Base-by-base conservation (phyloP, 2,888 invertebrate species). In the Drosophila subquinaria region DNA sequence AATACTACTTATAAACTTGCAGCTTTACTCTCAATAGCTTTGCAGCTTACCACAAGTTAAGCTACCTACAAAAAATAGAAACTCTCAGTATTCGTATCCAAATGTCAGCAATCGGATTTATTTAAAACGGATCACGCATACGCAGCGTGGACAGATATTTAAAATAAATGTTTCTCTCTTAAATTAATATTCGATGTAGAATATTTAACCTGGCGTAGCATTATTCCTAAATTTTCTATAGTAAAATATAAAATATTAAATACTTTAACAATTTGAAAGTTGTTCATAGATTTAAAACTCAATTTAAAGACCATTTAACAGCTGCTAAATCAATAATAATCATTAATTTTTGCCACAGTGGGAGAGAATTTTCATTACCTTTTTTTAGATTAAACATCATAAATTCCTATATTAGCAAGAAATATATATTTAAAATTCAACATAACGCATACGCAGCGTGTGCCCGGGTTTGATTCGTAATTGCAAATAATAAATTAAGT, bases 121-220 rank as follows among this genome's bases (percentile, higher is more conserved):
- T 10, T 53, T 15, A 38, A 33, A 43, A 51, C 30, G 23, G 38
- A 71, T 66, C 52, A 72, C 30, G 66, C 52, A 78, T 68, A 66
- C 67, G 71, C 48, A 63, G 48, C 27, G 68, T 66, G 60, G n/a
- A 13, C 35, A 35, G 6, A 35, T 1, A 9, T 36, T n/a, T n/a
- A 2, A 30, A 30, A 30, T 8, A 6, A 27, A 6, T 6, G 8
- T 6, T 27, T 5, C 27, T 27, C 27, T 27, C 5, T 5, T 5
- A 27, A 27, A 27, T 27, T 2, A 23, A 23, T 23, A 23, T 20
- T 20, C 20, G 1, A 20, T 20, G 20, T 20, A 20, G 20, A 20
- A 20, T 1, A 20, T 20, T 20, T 20, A 20, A 2, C 20, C 20
- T 20, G 20, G 20, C 20, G 2, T 20, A 20, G 20, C 20, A 20